Evolutionary conservation across 2,888 invertebrate species (phyloP), one percentile per base, ranked within the genome.

Genomic region (Serrognathus titanus): DNA sequence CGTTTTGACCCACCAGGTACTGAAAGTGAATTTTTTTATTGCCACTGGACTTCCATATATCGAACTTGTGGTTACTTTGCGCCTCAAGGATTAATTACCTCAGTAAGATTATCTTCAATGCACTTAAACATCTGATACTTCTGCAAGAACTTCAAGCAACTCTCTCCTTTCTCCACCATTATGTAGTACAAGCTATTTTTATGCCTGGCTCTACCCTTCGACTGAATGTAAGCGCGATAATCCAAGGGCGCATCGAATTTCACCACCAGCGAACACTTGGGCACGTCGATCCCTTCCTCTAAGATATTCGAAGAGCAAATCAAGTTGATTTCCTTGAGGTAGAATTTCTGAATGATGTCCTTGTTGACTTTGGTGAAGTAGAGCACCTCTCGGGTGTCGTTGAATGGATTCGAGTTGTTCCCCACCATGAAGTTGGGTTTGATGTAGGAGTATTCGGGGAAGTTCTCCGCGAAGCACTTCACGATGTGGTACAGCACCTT

Each of bases 241-340:
- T 90, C 87, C 50, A 79, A 71, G 0, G 90, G 83, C 1, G 78
- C 71, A 71, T 93, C 92, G 71, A 87, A 91, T 49, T 89, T 83
- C 12, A 95, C 69, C 0, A 96, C 89, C 40, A 92, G 76, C 60
- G 89, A 86, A 71, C 97, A 97, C 31, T 84, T 82, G 2, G 88
- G 89, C 31, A 96, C 83, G 75, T 96, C 94, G 7, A 95, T 84
- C 1, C 95, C 95, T 78, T 96, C 96, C 73, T 96, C 96, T 31
- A 96, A 79, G 0, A 96, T 90, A 71, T 88, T 88, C 0, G 96
- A 89, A 1, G 89, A 83, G 1, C 89, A 76, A 31, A 92, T 71
- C 2, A 90, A 71, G 73, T 92, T 92, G 4, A 81, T 75, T 36
- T 81, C 77, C 7, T 84, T 83, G 7, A 75, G 75, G 16, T 82